Percentiles rank a stretch among this genome's conserved stretches.
phyloP scores from a whole-genome alignment of 2,888 invertebrate species.

The Drosophila greeni region DNA sequence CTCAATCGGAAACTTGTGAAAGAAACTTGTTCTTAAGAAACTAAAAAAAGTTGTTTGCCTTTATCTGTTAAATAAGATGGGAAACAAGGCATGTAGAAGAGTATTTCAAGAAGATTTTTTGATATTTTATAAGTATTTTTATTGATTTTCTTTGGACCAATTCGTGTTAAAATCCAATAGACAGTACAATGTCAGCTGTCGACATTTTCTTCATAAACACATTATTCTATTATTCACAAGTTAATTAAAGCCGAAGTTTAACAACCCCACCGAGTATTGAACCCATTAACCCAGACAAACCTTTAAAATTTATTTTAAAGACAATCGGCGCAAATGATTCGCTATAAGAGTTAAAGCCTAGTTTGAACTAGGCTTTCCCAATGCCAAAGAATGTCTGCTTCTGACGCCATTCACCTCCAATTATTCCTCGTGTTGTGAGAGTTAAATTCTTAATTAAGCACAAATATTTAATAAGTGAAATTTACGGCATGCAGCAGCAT shows the following conservation, averaged over 20 bases:
- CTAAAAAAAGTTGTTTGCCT: constrained; percentile 16
- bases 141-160: neutral
- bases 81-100: neutral
- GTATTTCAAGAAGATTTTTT: neutral
- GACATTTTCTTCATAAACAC: neutral
- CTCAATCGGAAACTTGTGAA: constrained; percentile 19
- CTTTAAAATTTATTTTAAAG: neutral
- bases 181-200: neutral
- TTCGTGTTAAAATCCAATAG: neutral
- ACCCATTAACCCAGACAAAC: neutral
- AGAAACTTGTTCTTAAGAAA: constrained; percentile 9
- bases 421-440: constrained; percentile 37
- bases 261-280: neutral
- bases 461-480: constrained; percentile 69
- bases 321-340: neutral
- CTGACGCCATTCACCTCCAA: neutral
- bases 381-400: neutral
- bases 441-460: constrained; percentile 63
- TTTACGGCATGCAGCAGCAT: constrained; percentile 46
- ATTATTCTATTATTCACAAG: neutral
- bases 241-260: neutral
- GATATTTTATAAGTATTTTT: neutral
- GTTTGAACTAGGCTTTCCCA: constrained; percentile 7
- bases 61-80: constrained; percentile 4
- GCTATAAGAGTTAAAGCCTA: constrained; percentile 3